A percentile compares a stretch with the other conserved stretches of the same genome.
phyloP scores from a whole-genome alignment of 2,113 vertebrate genomes.

The Aptenodytes patagonicus region DNA sequence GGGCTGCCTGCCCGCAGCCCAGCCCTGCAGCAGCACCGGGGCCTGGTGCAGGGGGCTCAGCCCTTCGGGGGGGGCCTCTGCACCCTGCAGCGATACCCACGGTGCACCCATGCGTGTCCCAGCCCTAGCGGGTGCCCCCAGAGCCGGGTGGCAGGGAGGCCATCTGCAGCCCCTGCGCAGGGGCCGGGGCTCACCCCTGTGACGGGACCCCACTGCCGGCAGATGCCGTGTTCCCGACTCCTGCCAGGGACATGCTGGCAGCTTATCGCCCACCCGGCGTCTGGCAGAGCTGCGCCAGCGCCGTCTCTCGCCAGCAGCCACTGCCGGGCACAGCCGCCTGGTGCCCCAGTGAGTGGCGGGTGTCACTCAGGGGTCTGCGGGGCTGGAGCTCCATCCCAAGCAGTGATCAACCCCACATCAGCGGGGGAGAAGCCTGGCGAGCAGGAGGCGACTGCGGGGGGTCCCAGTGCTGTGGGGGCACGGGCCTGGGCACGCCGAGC shows the following conservation, averaged over 20 bases:
- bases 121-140: background rate
- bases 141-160: accelerated
- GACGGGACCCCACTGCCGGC: background rate
- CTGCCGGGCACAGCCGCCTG: background rate
- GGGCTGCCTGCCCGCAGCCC: background rate
- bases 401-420: accelerated
- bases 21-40: background rate
- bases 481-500: background rate
- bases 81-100: background rate
- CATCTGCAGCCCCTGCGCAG: background rate
- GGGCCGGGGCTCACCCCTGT: background rate
- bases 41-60: background rate
- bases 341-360: background rate
- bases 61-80: too few species aligned
- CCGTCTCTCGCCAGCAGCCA: background rate
- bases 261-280: slow-evolving; percentile 48
- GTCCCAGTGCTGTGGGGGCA: accelerated
- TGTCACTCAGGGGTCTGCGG: background rate
- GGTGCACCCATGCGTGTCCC: background rate
- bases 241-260: slow-evolving; percentile 8
- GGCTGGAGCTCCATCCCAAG: background rate
- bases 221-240: background rate
- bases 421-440: background rate
- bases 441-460: background rate
- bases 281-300: slow-evolving; percentile 31